These are phyloP conservation scores for Kradibia gibbosae DNA, from an alignment of 1,140 invertebrate species.

Conservation along the genomic window DNA sequence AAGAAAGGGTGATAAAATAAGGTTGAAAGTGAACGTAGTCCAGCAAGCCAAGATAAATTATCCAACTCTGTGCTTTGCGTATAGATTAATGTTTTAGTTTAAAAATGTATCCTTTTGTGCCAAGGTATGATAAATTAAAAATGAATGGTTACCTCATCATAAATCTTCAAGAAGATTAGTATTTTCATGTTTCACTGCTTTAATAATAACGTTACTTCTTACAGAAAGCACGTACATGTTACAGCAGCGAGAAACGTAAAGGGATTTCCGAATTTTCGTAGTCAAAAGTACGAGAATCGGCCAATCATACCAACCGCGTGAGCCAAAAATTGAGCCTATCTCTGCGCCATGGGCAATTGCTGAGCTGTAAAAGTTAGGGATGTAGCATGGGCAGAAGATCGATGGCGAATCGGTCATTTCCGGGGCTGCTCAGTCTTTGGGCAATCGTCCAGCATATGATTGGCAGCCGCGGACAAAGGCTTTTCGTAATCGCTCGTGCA, in stretches of 20 bases:
- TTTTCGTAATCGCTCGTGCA: constrained; percentile 60
- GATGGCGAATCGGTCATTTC: not conserved
- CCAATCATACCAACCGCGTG: no score
- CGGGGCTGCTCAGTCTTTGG: not conserved
- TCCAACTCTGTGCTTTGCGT: not conserved
- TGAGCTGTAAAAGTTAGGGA: not conserved
- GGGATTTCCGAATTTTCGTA: no score
- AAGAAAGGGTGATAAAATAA: not conserved
- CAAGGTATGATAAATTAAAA: not conserved
- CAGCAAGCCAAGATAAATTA: constrained; percentile 1
- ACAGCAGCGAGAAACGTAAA: no score
- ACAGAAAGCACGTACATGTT: not conserved
- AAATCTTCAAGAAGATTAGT: not conserved
- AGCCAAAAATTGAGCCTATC: no score
- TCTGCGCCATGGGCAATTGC: no score
- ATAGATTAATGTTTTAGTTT: not conserved
- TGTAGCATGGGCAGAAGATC: not conserved
- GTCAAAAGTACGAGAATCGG: no score
- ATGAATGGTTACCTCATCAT: not conserved
- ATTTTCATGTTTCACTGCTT: not conserved
- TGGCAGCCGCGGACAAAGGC: constrained; percentile 37
- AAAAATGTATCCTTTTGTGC: not conserved
- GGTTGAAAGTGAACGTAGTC: not conserved
- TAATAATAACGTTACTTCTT: not conserved
- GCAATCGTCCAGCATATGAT: not conserved